These are phyloP conservation scores for Hetaerina titia DNA, from an alignment of 2,888 invertebrate genomes.

Conservation along the genomic window DNA sequence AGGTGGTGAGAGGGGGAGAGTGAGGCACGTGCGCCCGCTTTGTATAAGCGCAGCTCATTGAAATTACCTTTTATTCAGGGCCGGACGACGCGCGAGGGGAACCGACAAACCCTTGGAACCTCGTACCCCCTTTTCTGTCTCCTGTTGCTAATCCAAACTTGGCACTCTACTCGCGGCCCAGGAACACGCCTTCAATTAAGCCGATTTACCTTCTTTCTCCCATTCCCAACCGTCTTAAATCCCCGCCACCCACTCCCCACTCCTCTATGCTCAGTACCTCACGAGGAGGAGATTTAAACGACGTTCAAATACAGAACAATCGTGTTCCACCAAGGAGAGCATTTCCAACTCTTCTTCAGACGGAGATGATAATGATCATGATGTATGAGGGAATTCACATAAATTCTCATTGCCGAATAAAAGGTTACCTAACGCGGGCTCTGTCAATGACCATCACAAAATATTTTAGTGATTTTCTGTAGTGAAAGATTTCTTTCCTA, in stretches of 20 bases:
- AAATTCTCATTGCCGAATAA: no score
- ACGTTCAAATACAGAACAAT: neutral
- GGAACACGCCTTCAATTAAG: constrained; percentile 6
- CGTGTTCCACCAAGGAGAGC: neutral
- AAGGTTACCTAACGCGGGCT: no score
- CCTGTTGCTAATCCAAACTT: constrained; percentile 67
- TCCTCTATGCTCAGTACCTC: neutral
- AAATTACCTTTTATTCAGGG: neutral
- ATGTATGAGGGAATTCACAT: no score
- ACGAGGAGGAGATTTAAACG: neutral
- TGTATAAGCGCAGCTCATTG: neutral
- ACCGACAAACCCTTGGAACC: constrained; percentile 1
- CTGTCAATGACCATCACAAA: no score
- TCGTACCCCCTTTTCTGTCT: constrained; percentile 37
- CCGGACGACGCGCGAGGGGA: neutral
- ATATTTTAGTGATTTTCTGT: no score
- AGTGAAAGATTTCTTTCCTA: no score
- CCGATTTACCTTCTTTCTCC: neutral
- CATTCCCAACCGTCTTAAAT: neutral
- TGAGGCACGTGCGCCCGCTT: neutral
- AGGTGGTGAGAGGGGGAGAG: neutral
- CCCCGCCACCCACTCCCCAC: neutral
- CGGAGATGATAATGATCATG: no score
- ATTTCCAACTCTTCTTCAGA: neutral
- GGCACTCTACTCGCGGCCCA: neutral